Evolutionary conservation across 2,797 vertebrate genomes (phyloP).

Genomic region (Malurus splendens): DNA sequence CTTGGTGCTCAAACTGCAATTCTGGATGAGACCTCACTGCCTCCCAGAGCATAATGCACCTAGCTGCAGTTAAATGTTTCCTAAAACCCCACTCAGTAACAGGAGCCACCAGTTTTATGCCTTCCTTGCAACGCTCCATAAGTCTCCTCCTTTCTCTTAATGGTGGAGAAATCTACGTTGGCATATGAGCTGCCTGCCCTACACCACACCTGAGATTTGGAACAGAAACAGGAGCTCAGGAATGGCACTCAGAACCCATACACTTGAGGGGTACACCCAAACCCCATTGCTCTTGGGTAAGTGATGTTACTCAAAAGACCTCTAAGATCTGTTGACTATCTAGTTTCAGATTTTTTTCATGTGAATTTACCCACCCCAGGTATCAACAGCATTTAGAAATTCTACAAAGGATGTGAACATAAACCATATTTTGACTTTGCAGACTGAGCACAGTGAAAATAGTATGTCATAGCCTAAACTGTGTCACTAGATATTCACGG

Average conservation of each 20-base stretch:
- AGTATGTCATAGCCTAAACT: not conserved
- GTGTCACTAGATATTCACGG: not conserved
- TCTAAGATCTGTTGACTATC: not conserved
- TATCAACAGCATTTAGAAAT: not conserved
- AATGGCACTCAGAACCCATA: not conserved
- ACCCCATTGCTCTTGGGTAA: not conserved
- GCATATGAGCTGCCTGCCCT: not conserved
- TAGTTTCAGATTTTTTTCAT: not conserved
- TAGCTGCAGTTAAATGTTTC: not conserved
- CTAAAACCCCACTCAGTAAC: not conserved
- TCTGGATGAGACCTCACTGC: not conserved
- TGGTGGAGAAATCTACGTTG: not conserved
- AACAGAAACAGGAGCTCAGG: not conserved
- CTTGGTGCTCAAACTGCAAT: not conserved
- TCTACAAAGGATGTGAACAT: not conserved
- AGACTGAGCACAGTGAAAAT: not conserved
- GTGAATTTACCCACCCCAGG: not conserved
- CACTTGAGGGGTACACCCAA: not conserved
- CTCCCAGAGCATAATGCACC: not conserved
- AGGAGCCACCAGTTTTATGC: not conserved
- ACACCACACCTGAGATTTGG: not conserved
- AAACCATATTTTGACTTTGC: not conserved
- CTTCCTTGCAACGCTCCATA: not conserved
- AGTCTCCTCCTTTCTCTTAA: not conserved
- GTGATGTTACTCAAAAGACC: not conserved